Evolutionary conservation across 2,113 vertebrate species (phyloP).

Genomic region (Zapornia atra): DNA sequence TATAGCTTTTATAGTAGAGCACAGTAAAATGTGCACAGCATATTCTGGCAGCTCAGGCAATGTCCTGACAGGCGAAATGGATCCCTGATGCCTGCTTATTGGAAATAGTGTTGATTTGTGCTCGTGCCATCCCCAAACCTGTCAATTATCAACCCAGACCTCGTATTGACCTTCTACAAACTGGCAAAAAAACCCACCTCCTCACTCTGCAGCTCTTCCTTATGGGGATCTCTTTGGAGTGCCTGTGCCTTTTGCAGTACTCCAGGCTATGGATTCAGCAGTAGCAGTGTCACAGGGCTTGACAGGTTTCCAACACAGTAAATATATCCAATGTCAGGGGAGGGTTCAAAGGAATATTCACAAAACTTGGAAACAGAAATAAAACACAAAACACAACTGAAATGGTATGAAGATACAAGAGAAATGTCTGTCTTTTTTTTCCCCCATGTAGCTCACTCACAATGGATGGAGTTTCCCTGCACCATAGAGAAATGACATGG

Average conservation of each 20-base stretch:
- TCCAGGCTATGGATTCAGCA: background rate
- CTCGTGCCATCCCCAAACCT: background rate
- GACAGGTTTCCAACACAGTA: background rate
- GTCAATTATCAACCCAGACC: background rate
- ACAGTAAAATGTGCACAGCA: background rate
- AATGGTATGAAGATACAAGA: background rate
- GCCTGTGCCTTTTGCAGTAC: background rate
- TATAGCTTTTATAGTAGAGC: background rate
- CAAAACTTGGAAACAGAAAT: background rate
- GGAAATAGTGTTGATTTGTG: background rate
- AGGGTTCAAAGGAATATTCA: background rate
- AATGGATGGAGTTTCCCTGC: background rate
- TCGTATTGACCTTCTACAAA: background rate
- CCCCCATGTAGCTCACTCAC: background rate
- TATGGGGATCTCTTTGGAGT: rapidly evolving
- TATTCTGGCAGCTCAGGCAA: background rate
- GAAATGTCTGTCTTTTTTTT: background rate
- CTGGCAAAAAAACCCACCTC: background rate
- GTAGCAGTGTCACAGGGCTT: background rate
- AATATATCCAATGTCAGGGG: background rate
- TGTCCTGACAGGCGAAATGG: background rate
- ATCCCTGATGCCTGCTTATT: background rate
- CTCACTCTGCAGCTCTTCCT: background rate
- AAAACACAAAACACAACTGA: background rate
- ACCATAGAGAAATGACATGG: background rate